Evolutionary conservation across 2,888 invertebrate species (phyloP), one percentile per base, ranked within the genome.

Genomic region (Polia nebulosa): DNA sequence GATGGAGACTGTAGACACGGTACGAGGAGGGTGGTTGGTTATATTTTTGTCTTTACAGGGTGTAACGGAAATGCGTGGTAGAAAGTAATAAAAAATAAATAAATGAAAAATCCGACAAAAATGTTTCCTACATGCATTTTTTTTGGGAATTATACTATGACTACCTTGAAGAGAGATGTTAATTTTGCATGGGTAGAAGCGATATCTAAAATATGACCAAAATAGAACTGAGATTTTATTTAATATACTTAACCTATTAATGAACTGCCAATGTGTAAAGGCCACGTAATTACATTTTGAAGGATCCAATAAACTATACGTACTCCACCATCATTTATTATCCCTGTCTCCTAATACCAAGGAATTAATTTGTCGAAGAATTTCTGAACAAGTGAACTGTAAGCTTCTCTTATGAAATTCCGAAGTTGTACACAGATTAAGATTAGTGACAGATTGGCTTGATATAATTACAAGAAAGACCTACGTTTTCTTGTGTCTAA

Each of bases 351-450:
- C 67, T 57, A 77, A 53, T 72, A 75, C 55, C 32, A 65, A 29
- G 58, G 44, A 75, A 78, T 70, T 72, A 68, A 81, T 76, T 64
- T 80, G 51, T 27, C 44, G 45, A 73, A 66, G 55, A 76, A 80
- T 71, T 63, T 76, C 63, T 58, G 51, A 79, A 82, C 67, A 80
- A 69, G 73, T 66, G 60, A 76, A 61, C 59, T 78, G 57, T 47
- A 34, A 64, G 57, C 41, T 49, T 36, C 53, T 17, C 25, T 70
- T 74, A 80, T 77, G 62, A 83, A 75, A 77, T 83, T 78, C 65
- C 57, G 20, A 68, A 77, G 49, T 75, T 75, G 55, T 63, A 65
- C n/a, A 53, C 47, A 52, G 67, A 73, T 76, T 72, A 55, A 57
- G 45, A 61, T 69, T 69, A 66, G 69, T 65, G 63, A 73, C 36